A percentile compares a stretch with the other conserved stretches of the same genome.
Conservation (phyloP, 1,140 invertebrate genomes). For the Chironomus tepperi region DNA sequence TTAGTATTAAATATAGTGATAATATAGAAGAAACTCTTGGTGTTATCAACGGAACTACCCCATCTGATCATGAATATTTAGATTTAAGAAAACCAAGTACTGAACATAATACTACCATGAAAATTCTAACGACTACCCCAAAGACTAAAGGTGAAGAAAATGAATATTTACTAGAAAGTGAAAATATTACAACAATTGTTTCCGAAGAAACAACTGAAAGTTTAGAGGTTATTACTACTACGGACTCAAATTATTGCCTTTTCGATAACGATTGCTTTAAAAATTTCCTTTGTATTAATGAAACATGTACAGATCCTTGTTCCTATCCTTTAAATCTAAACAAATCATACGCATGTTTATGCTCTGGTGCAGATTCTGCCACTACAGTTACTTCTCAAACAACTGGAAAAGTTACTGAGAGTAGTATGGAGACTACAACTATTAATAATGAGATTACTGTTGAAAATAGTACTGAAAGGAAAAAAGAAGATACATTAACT, state of each 20-base stretch:
- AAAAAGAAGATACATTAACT: too few species aligned
- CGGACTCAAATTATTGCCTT: not conserved
- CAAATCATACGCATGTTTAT: not conserved
- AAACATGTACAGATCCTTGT: conserved; percentile 11
- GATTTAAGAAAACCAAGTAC: not conserved
- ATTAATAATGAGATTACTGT: too few species aligned
- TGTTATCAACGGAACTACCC: not conserved
- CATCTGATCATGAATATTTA: not conserved
- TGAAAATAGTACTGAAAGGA: too few species aligned
- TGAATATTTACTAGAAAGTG: not conserved
- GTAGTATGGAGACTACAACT: too few species aligned
- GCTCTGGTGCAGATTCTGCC: not conserved
- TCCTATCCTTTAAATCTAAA: not conserved
- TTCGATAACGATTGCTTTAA: not conserved
- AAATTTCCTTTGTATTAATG: not conserved
- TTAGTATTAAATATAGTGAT: not conserved
- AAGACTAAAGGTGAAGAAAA: not conserved
- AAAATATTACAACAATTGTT: not conserved
- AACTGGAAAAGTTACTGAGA: too few species aligned
- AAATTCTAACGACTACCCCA: not conserved
- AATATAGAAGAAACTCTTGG: not conserved
- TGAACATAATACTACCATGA: not conserved
- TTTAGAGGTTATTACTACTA: not conserved
- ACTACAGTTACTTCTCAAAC: not conserved
- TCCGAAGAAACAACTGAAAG: not conserved